These are phyloP conservation scores for Heliocidaris erythrogramma DNA, from an alignment of 35 echinoderm and acorn worm species.

Conservation along the genomic window DNA sequence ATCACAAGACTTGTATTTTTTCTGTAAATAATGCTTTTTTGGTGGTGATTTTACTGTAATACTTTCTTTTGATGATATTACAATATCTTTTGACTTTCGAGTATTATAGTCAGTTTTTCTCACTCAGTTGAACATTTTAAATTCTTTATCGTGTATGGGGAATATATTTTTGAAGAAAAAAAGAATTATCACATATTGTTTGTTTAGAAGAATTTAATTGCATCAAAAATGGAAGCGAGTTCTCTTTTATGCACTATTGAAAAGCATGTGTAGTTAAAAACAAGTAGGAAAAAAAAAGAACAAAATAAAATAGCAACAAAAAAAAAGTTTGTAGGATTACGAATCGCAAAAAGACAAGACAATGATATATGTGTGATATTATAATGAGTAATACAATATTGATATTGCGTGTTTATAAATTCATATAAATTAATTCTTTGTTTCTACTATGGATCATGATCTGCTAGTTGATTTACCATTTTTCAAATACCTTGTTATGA, in stretches of 20 bases:
- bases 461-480: not conserved
- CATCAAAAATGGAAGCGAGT: not conserved
- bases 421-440: not conserved
- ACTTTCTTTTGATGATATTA: not conserved
- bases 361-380: not conserved
- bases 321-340: not conserved
- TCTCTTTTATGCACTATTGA: not conserved
- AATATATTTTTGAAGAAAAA: slow-evolving; percentile 1
- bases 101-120: not conserved
- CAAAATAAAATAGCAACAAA: not conserved
- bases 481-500: not conserved
- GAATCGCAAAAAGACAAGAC: not conserved
- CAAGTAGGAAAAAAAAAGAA: not conserved
- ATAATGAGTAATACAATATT: not conserved
- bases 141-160: slow-evolving; percentile 10
- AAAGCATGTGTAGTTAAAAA: not conserved
- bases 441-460: not conserved
- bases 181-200: not conserved
- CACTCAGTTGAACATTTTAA: not conserved
- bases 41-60: not conserved
- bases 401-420: not conserved
- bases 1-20: slow-evolving; percentile 9
- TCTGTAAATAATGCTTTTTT: slow-evolving; percentile 37
- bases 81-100: not conserved
- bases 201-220: not conserved